Base-by-base conservation (phyloP, 2,888 invertebrate genomes). In the Helobdella robusta region DNA sequence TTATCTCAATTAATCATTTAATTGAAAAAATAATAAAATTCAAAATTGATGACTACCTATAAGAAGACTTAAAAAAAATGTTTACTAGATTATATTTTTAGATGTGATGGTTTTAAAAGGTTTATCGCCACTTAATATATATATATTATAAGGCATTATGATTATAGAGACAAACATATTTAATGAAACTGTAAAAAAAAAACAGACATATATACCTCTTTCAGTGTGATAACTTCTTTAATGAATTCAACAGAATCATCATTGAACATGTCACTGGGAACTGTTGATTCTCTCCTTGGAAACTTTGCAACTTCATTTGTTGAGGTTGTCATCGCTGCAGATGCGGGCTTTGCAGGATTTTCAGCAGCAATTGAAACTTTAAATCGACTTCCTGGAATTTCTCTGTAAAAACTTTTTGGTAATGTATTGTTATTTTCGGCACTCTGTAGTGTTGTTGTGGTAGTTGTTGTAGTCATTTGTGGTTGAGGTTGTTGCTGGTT, bases 181-280 rank as follows among this genome's bases (percentile, higher is more conserved):
- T 52, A 28, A 23, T 52, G 30, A 3, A 52, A 1, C 52, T 52
- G 28, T 18, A 23, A 25, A 34, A 54, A 18, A 35, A 36, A 30
- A 4, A 4, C 28, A 30, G 11, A 54, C 20, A 56, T 56, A n/a
- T 25, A n/a, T 56, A 30, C 25, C 56, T 66, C 59, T 36, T 44
- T 44, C 28, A 66, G 36, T 6, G 66, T 66, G 54, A 66, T 54
- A 25, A 40, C 54, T 30, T 66, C 66, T 18, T 48, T 63, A 20
- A 63, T 54, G 34, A 52, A 50, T 20, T 20, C 59, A 4, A 35
- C 54, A 4, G 46, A 25, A 35, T 32, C 20, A n/a, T n/a, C 32
- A 32, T 28, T 25, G 8, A 34, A 20, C 35, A 56, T 28, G 1
- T n/a, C 32, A 3, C 32, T 32, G 20, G 56, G 56, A 6, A 56